Conservation (phyloP, 2,797 vertebrate genomes). For the Sebastes dallii region DNA sequence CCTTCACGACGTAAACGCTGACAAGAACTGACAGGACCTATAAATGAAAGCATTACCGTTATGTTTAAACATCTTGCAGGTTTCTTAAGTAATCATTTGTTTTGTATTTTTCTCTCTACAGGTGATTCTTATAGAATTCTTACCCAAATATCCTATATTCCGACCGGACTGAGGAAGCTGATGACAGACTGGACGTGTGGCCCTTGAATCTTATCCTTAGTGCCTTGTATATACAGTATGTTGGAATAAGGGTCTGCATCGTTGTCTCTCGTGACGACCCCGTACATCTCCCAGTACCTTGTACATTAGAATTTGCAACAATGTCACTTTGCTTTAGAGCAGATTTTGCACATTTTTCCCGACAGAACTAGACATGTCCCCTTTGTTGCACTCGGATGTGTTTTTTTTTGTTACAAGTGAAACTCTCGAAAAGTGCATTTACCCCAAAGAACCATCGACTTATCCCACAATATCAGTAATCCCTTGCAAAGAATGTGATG, state of each 20-base stretch:
- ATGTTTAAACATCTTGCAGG: neutral
- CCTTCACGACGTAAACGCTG: neutral
- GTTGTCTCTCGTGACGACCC: slow-evolving; percentile 81
- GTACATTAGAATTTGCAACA: slow-evolving; percentile 90
- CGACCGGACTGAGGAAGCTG: slow-evolving; percentile 93
- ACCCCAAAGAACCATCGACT: slow-evolving; percentile 79
- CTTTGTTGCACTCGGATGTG: slow-evolving; percentile 87
- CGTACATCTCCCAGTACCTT: slow-evolving; percentile 78
- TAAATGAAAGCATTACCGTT: neutral
- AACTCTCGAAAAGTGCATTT: slow-evolving; percentile 86
- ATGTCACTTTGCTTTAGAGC: slow-evolving; percentile 95
- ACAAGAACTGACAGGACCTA: no score
- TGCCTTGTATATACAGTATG: slow-evolving; percentile 96
- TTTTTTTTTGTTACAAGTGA: slow-evolving; percentile 53
- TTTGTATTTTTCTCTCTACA: slow-evolving; percentile 73
- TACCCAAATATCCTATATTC: slow-evolving; percentile 99
- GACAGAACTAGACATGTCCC: slow-evolving; percentile 83
- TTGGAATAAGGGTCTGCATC: slow-evolving; percentile 91
- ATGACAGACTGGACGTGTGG: slow-evolving; percentile 79
- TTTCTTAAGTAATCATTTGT: neutral
- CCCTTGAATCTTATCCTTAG: slow-evolving; percentile 95
- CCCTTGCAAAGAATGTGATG: slow-evolving; percentile 86
- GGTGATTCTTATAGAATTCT: slow-evolving; percentile 99
- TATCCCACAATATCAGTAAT: slow-evolving; percentile 59
- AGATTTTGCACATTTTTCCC: slow-evolving; percentile 94